phyloP scores from a whole-genome alignment of 1,140 invertebrate genomes.

The Palaemon carinicauda region DNA sequence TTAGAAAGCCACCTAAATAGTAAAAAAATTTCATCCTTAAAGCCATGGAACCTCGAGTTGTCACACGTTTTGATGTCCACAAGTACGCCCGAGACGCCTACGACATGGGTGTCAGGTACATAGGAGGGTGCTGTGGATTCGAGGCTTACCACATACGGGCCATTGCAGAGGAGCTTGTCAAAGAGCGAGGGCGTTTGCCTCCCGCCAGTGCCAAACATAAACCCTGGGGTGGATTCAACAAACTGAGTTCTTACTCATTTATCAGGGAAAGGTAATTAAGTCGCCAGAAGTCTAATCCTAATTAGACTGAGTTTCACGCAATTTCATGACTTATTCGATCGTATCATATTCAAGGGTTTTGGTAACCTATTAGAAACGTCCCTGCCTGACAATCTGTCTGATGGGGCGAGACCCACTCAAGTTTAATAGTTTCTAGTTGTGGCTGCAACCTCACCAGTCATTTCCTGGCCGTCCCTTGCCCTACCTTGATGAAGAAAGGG shows the following conservation, averaged over 20 bases:
- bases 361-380: too few species aligned
- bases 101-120: constrained; percentile 65
- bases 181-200: constrained; percentile 60
- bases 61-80: constrained; percentile 64
- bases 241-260: constrained; percentile 65
- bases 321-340: neutral
- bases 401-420: too few species aligned
- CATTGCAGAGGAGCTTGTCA: constrained; percentile 64
- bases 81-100: constrained; percentile 64
- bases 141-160: constrained; percentile 65
- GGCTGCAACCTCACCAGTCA: too few species aligned
- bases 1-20: too few species aligned
- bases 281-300: neutral
- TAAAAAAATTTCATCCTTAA: constrained; percentile 49
- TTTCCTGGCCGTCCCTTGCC: too few species aligned
- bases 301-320: neutral
- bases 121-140: constrained; percentile 65
- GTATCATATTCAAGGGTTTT: neutral
- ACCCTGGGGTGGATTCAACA: constrained; percentile 62
- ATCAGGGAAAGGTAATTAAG: constrained; percentile 62
- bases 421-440: too few species aligned
- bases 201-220: constrained; percentile 63
- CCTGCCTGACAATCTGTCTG: too few species aligned
- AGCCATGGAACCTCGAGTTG: constrained; percentile 64
- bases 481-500: too few species aligned